phyloP scores from a whole-genome alignment of 2,797 vertebrate species.

The Apogon hyalosoma region DNA sequence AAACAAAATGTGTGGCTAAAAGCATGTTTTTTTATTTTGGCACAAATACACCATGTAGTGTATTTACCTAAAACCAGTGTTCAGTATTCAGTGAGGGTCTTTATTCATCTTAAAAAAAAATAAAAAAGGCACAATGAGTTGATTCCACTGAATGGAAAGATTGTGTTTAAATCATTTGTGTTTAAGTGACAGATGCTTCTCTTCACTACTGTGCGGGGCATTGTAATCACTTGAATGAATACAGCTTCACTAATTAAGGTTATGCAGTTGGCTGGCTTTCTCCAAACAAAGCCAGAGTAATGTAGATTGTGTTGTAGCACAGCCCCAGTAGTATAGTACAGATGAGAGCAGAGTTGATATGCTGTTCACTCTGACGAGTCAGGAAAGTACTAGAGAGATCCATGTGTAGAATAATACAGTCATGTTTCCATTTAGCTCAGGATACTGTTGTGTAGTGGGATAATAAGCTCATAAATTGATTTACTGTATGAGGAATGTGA shows the following conservation, averaged over 20 bases:
- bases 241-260: slow-evolving; percentile 83
- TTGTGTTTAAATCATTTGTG: slow-evolving; percentile 76
- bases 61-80: slow-evolving; percentile 21
- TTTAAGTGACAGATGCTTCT: slow-evolving; percentile 80
- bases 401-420: slow-evolving; percentile 39
- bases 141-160: slow-evolving; percentile 57
- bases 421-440: slow-evolving; percentile 54
- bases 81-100: slow-evolving; percentile 19
- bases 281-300: slow-evolving; percentile 74
- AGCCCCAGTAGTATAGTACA: slow-evolving; percentile 47
- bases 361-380: slow-evolving; percentile 53
- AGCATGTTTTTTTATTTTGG: slow-evolving; percentile 15
- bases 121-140: slow-evolving; percentile 32
- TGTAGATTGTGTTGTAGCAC: slow-evolving; percentile 63
- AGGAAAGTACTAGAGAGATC: slow-evolving; percentile 53
- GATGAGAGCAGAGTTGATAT: slow-evolving; percentile 45
- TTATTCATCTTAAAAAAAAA: slow-evolving; percentile 13
- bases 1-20: not conserved
- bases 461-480: slow-evolving; percentile 54
- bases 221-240: slow-evolving; percentile 80
- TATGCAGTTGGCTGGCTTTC: slow-evolving; percentile 77
- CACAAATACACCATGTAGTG: slow-evolving; percentile 16
- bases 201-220: slow-evolving; percentile 70
- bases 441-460: slow-evolving; percentile 38
- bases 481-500: slow-evolving; percentile 51